Evolutionary conservation across 2,113 vertebrate genomes (phyloP).

Genomic region (Limnothrissa miodon): DNA sequence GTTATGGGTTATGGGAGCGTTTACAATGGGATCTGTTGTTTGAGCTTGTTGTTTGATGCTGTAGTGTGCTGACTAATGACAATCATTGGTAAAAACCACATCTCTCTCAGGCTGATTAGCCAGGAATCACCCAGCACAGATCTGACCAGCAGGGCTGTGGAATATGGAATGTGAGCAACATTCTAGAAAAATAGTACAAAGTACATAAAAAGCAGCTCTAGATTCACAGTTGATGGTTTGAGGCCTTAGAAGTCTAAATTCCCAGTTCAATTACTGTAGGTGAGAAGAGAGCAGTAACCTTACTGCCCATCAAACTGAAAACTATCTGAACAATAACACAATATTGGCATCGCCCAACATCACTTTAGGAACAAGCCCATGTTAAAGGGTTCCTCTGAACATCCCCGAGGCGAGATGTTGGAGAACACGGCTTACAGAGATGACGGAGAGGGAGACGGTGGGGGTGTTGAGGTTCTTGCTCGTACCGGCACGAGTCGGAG

Average conservation of each 20-base stretch:
- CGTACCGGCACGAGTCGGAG: neutral
- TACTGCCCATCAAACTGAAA: conserved; percentile 3
- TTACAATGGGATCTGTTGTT: conserved; percentile 62
- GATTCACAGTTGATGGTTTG: neutral
- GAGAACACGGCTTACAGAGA: neutral
- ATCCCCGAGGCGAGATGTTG: neutral
- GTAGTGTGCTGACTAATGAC: conserved; percentile 43
- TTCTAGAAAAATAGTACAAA: neutral
- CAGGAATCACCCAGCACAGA: conserved; percentile 18
- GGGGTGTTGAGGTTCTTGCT: neutral
- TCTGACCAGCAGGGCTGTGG: neutral
- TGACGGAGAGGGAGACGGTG: conserved; percentile 19
- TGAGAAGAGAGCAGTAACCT: neutral
- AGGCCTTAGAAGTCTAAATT: neutral
- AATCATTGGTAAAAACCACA: conserved; percentile 48
- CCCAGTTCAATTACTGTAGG: neutral
- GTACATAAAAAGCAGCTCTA: neutral
- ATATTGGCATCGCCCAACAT: neutral
- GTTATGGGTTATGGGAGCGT: conserved; percentile 61
- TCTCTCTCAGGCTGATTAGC: conserved; percentile 39
- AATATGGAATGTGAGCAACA: neutral
- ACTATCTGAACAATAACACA: neutral
- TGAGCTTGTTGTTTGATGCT: conserved; percentile 46
- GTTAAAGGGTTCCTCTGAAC: neutral
- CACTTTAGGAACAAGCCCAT: neutral